Percentiles rank a stretch among this genome's conserved stretches.
phyloP scores from a whole-genome alignment of 2,797 vertebrate genomes.

The Bradypus variegatus region DNA sequence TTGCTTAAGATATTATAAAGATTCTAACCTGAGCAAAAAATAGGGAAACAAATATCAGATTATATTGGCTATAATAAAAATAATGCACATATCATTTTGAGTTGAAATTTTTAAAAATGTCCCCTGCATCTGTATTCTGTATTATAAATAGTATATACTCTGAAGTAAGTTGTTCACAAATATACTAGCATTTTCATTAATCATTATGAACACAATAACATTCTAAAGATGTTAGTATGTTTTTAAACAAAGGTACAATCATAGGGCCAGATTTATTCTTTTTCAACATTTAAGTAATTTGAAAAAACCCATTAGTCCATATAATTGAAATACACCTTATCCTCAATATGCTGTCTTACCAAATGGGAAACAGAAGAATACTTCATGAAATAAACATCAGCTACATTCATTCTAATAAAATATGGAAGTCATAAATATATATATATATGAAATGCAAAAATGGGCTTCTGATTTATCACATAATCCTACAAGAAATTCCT shows the following conservation, averaged over 20 bases:
- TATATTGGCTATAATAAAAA: neutral
- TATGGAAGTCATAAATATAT: neutral
- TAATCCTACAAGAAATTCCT: slow-evolving; percentile 22
- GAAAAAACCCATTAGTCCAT: slow-evolving; percentile 65
- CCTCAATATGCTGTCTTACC: slow-evolving; percentile 21
- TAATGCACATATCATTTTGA: neutral
- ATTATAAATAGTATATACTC: slow-evolving; percentile 35
- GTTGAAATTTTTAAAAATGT: slow-evolving; percentile 43
- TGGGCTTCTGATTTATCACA: slow-evolving; percentile 29
- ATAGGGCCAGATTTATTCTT: slow-evolving; percentile 63
- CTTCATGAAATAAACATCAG: slow-evolving; percentile 34
- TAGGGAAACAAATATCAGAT: neutral
- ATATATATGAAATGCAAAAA: neutral
- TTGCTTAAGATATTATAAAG: slow-evolving; percentile 60
- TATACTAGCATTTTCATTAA: slow-evolving; percentile 49
- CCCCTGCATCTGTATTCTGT: slow-evolving; percentile 43
- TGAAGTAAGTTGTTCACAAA: slow-evolving; percentile 50
- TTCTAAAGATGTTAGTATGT: slow-evolving; percentile 60
- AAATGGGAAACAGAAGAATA: slow-evolving; percentile 45
- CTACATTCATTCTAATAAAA: slow-evolving; percentile 23
- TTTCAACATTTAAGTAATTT: slow-evolving; percentile 59
- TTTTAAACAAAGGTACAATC: slow-evolving; percentile 65
- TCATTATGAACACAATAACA: slow-evolving; percentile 26
- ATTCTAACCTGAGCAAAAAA: slow-evolving; percentile 38
- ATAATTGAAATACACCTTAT: slow-evolving; percentile 51